phyloP scores from a whole-genome alignment of 1,140 invertebrate species.

The Physella acuta region DNA sequence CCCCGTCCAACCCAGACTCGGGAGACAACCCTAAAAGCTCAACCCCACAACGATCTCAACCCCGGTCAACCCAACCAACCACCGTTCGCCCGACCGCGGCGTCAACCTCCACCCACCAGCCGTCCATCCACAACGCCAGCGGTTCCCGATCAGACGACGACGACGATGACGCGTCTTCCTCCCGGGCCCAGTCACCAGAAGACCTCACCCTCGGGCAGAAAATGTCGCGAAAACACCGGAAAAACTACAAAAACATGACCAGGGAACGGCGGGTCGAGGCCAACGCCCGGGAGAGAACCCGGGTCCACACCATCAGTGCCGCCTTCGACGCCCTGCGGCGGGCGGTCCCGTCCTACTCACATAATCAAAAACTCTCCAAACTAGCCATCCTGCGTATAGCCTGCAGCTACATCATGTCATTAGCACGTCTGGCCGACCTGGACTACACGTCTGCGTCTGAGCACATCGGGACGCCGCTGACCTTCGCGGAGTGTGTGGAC shows the following conservation, averaged over 20 bases:
- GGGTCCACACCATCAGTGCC: conserved; percentile 92
- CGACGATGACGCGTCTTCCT: conserved; percentile 5
- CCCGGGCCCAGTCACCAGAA: conserved; percentile 24
- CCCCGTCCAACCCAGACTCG: background rate
- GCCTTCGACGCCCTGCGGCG: conserved; percentile 85
- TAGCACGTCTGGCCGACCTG: conserved; percentile 71
- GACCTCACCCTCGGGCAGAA: conserved; percentile 29
- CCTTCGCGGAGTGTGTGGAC: conserved; percentile 78
- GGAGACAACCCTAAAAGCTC: background rate
- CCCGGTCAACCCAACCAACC: background rate
- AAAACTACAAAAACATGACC: conserved; percentile 95
- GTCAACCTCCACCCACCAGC: background rate
- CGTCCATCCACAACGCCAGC: conserved; percentile 4
- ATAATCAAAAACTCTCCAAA: conserved; percentile 90
- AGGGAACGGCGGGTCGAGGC: conserved; percentile 87
- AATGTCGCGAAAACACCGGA: conserved; percentile 63
- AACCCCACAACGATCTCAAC: background rate
- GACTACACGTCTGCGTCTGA: conserved; percentile 32
- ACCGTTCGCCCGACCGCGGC: background rate
- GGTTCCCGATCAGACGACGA: background rate
- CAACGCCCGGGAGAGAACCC: conserved; percentile 85
- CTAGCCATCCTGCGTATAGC: conserved; percentile 87
- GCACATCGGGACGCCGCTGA: conserved; percentile 57
- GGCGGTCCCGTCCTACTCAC: conserved; percentile 85
- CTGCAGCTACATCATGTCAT: conserved; percentile 76